Conservation (phyloP, 2,888 invertebrate species). For the Urechis unicinctus region DNA sequence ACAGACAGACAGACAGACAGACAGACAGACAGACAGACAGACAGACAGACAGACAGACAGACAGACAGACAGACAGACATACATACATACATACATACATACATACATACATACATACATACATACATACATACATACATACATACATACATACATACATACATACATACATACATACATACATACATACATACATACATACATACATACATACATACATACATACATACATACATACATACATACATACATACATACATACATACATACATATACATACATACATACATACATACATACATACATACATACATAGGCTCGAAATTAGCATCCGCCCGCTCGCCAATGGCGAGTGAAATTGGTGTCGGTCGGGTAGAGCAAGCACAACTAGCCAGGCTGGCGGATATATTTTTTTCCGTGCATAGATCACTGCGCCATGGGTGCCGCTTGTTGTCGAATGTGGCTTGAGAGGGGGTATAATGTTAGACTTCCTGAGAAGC, state of each 20-base stretch:
- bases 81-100: no score
- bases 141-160: conserved; percentile 6
- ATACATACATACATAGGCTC: not conserved
- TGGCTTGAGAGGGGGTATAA: no score
- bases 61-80: conserved; percentile 9
- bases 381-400: no score
- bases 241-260: conserved; percentile 1
- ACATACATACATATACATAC: not conserved
- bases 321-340: no score
- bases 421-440: no score
- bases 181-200: conserved; percentile 2
- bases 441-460: no score
- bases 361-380: no score
- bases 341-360: no score
- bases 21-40: conserved; percentile 6
- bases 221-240: conserved; percentile 8
- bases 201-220: conserved; percentile 4
- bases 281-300: not conserved
- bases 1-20: conserved; percentile 3
- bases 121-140: conserved; percentile 4
- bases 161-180: conserved; percentile 5
- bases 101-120: conserved; percentile 6
- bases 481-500: no score
- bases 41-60: conserved; percentile 8
- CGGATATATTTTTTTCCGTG: no score